Percentiles rank a stretch among this genome's conserved stretches.
Conservation (phyloP, 2,888 invertebrate genomes). For the Pyrocoelia pectoralis region DNA sequence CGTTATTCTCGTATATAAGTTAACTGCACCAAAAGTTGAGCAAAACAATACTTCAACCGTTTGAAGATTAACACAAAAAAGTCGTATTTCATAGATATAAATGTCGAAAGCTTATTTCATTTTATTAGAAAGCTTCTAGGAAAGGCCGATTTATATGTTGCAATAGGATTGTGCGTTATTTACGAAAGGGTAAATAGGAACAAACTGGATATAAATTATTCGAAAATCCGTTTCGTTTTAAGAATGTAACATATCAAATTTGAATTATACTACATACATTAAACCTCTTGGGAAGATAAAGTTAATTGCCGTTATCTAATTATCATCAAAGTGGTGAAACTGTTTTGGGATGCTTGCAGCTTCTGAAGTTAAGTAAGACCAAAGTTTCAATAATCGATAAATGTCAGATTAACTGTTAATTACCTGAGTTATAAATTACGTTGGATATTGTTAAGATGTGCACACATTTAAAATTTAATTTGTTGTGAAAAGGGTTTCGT, state of each 20-base stretch:
- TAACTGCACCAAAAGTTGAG: too few relatives aligned
- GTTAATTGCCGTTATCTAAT: slow-evolving; percentile 44
- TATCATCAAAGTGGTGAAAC: slow-evolving; percentile 47
- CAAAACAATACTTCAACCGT: too few relatives aligned
- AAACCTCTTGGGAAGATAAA: slow-evolving; percentile 35
- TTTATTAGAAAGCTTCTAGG: too few relatives aligned
- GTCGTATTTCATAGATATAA: too few relatives aligned
- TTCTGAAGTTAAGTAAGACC: slow-evolving; percentile 35
- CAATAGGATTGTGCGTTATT: too few relatives aligned
- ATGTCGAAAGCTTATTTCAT: too few relatives aligned
- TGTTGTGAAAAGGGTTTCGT: not conserved
- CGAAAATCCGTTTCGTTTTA: too few relatives aligned
- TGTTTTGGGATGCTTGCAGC: slow-evolving; percentile 14
- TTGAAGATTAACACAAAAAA: too few relatives aligned
- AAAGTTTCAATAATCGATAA: slow-evolving; percentile 45
- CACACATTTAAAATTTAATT: slow-evolving; percentile 31
- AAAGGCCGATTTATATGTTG: too few relatives aligned
- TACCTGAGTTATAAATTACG: slow-evolving; percentile 17
- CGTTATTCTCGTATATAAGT: too few relatives aligned
- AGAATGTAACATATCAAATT: slow-evolving; percentile 2
- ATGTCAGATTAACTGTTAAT: slow-evolving; percentile 42
- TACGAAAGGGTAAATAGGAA: too few relatives aligned
- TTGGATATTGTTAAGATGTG: not conserved
- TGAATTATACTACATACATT: slow-evolving; percentile 29
- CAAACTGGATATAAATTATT: too few relatives aligned